These are phyloP conservation scores for Cryptomyrus ogoouensis DNA, from an alignment of 2,113 vertebrate species.

Conservation along the genomic window DNA sequence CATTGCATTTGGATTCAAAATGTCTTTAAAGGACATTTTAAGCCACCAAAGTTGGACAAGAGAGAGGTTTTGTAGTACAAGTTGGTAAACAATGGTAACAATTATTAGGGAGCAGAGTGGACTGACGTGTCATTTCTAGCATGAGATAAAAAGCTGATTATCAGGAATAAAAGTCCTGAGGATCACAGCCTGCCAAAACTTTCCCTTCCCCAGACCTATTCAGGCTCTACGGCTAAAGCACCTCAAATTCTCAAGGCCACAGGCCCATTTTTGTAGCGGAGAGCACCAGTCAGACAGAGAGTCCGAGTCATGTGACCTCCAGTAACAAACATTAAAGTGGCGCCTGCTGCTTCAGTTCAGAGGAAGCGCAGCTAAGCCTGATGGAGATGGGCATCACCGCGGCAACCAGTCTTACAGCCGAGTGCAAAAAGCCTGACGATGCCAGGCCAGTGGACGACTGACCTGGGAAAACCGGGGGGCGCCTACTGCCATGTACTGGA, in stretches of 20 bases:
- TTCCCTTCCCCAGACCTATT: neutral
- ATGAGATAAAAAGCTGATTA: neutral
- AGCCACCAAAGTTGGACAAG: neutral
- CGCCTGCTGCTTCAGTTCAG: neutral
- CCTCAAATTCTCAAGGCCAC: neutral
- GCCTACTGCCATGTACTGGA: neutral
- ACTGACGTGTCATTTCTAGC: neutral
- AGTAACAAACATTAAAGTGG: neutral
- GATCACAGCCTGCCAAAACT: neutral
- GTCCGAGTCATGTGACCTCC: neutral
- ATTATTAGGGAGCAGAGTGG: neutral
- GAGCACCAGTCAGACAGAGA: neutral
- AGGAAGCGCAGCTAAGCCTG: neutral
- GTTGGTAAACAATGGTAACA: neutral
- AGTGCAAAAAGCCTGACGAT: neutral
- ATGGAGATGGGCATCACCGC: neutral
- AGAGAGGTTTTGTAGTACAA: neutral
- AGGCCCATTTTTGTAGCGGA: neutral
- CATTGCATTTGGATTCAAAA: neutral
- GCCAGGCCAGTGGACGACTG: neutral
- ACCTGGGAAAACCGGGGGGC: neutral
- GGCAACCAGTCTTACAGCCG: neutral
- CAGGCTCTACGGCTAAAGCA: neutral
- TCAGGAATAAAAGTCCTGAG: neutral
- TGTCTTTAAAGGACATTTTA: neutral